These are phyloP conservation scores for Rhincodon typus DNA, from an alignment of 2,797 vertebrate species.

Conservation along the genomic window DNA sequence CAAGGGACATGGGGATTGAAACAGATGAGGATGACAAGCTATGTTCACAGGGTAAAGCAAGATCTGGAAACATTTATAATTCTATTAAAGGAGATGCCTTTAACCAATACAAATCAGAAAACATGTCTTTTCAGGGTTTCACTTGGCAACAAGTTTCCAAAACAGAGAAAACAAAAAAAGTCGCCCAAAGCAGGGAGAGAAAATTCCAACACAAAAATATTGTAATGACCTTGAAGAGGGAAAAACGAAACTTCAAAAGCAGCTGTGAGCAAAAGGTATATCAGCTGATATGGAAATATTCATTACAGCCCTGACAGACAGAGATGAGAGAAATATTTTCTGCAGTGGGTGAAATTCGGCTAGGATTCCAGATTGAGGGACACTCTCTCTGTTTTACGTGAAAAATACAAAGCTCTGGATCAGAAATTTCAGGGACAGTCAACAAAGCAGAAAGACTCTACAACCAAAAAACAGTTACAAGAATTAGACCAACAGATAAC, in stretches of 20 bases:
- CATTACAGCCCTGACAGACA: background rate
- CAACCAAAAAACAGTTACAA: background rate
- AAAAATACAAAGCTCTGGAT: background rate
- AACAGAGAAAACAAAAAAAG: background rate
- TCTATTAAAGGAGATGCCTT: background rate
- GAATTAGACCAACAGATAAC: background rate
- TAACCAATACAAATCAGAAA: background rate
- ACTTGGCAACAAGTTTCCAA: too few relatives aligned
- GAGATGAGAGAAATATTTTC: background rate
- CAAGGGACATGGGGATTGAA: background rate
- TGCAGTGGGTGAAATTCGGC: too few relatives aligned
- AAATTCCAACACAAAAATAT: background rate
- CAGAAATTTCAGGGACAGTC: background rate
- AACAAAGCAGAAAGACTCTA: background rate
- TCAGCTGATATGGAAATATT: background rate
- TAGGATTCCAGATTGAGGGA: background rate
- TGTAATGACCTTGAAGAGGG: background rate
- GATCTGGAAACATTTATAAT: background rate
- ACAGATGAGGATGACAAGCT: background rate
- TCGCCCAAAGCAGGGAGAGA: background rate
- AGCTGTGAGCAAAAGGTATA: background rate
- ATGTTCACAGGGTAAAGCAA: background rate
- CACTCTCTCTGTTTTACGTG: background rate
- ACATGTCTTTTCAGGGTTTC: background rate
- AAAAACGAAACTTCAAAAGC: background rate